Conservation (phyloP, 2,888 invertebrate species). For the Pardosa pseudoannulata region DNA sequence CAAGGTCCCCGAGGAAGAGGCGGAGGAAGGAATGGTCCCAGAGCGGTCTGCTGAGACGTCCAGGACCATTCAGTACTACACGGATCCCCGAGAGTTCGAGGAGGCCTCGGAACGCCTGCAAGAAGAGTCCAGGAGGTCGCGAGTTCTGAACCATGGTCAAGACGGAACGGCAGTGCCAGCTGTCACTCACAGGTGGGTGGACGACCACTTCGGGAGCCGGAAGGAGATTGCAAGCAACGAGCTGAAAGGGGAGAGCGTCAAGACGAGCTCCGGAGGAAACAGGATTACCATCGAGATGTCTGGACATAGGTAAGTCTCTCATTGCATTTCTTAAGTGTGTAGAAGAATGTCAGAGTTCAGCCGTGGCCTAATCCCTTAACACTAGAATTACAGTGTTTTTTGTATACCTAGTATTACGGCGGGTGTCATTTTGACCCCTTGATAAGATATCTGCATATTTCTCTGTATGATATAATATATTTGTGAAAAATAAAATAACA, state of each 20-base stretch:
- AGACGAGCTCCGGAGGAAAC: slow-evolving; percentile 65
- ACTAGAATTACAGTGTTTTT: too few species aligned
- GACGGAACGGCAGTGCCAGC: slow-evolving; percentile 36
- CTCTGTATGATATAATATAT: too few species aligned
- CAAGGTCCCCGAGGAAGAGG: slow-evolving; percentile 73
- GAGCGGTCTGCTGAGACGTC: slow-evolving; percentile 58
- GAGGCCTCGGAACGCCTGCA: slow-evolving; percentile 42
- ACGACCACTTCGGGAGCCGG: slow-evolving; percentile 60
- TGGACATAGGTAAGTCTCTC: slow-evolving; percentile 49
- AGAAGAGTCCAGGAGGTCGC: slow-evolving; percentile 56
- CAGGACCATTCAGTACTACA: slow-evolving; percentile 65
- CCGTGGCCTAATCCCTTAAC: too few species aligned
- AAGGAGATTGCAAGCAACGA: slow-evolving; percentile 66
- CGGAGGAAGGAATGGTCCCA: slow-evolving; percentile 52
- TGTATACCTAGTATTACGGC: too few species aligned
- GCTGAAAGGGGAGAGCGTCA: slow-evolving; percentile 55
- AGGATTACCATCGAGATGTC: slow-evolving; percentile 68
- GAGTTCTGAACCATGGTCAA: slow-evolving; percentile 36
- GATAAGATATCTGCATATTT: too few species aligned
- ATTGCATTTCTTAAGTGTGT: too few species aligned
- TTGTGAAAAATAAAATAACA: too few species aligned
- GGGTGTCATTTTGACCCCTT: too few species aligned
- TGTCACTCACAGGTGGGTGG: slow-evolving; percentile 57
- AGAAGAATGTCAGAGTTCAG: too few species aligned
- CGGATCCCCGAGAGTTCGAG: slow-evolving; percentile 61